Evolutionary conservation across 2,888 invertebrate species (phyloP).

Genomic region (Serrognathus titanus): DNA sequence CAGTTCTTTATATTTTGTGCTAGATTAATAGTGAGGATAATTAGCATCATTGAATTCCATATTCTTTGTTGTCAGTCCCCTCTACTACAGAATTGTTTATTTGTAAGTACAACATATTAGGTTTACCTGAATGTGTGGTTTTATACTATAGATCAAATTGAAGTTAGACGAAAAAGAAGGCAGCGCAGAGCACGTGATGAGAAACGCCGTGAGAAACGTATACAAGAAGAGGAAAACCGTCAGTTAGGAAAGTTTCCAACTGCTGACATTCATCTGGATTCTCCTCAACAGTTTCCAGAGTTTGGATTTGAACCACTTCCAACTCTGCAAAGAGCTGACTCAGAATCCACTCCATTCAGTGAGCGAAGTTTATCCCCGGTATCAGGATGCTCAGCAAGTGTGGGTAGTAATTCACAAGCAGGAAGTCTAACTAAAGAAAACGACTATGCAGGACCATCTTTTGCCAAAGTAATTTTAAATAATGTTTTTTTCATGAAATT

Average conservation of each 20-base stretch:
- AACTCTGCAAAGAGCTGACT: neutral
- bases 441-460: conserved; percentile 51
- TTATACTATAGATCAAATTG: conserved; percentile 63
- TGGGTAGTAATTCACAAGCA: conserved; percentile 23
- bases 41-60: conserved; percentile 38
- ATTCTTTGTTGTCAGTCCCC: conserved; percentile 43
- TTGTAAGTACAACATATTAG: neutral
- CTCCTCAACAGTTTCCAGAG: conserved; percentile 57
- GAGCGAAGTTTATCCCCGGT: conserved; percentile 33
- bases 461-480: conserved; percentile 53
- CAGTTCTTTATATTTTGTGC: conserved; percentile 31
- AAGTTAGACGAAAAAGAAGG: conserved; percentile 65
- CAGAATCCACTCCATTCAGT: conserved; percentile 31
- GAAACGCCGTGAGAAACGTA: conserved; percentile 72
- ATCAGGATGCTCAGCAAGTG: conserved; percentile 20
- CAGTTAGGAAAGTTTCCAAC: conserved; percentile 65
- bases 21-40: conserved; percentile 40
- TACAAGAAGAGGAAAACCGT: conserved; percentile 68
- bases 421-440: conserved; percentile 34
- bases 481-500: too few species aligned
- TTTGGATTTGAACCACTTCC: conserved; percentile 30
- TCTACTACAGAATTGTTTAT: conserved; percentile 34
- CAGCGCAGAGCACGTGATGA: conserved; percentile 74
- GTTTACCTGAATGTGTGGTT: neutral
- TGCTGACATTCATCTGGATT: conserved; percentile 62